Base-by-base conservation (phyloP, 2,797 vertebrate species). In the Propithecus perrieri region DNA sequence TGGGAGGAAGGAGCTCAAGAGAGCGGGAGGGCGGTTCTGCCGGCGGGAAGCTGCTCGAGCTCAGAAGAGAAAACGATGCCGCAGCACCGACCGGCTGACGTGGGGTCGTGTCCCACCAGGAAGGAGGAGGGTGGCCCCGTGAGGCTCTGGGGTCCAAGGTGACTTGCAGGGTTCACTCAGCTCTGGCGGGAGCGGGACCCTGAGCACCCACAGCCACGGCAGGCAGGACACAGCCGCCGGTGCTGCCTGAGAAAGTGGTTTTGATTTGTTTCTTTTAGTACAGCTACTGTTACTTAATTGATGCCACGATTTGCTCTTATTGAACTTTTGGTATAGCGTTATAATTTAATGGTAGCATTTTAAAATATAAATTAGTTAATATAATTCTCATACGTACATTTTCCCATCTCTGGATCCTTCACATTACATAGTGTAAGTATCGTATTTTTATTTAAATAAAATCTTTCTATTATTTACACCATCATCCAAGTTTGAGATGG, bases 341-440 rank as follows among this genome's bases (percentile, higher is more conserved):
- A 7, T 20, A 24, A 33, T 50, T n/a, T 14, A 1, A 33, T 1
- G 5, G 22, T 0, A 0, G 12, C 5, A 0, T 15, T 59, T 63
- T n/a, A 9, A 41, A 84, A 76, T 55, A 13, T 0, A 30, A 30
- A 33, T 18, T 30, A 7, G 0, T 15, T 9, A 12, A 20, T 18
- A 17, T 15, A 50, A 6, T 48, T 84, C n/a, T 67, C n/a, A 2
- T n/a, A 30, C 14, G 43, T 1, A 12, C 20, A 18, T 22, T 83
- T 41, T 15, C 35, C 57, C 48, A 0, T 7, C 11, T 57, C 22
- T 30, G 24, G 33, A 57, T 7, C 1, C 6, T 85, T 43, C 26
- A 53, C 24, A 89, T 50, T 22, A 9, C 17, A 12, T 12, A 12
- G 30, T 17, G 11, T 28, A 20, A 22, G 9, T 26, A 13, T 35